phyloP scores from a whole-genome alignment of 2,888 invertebrate species.

The Apantesis nais region DNA sequence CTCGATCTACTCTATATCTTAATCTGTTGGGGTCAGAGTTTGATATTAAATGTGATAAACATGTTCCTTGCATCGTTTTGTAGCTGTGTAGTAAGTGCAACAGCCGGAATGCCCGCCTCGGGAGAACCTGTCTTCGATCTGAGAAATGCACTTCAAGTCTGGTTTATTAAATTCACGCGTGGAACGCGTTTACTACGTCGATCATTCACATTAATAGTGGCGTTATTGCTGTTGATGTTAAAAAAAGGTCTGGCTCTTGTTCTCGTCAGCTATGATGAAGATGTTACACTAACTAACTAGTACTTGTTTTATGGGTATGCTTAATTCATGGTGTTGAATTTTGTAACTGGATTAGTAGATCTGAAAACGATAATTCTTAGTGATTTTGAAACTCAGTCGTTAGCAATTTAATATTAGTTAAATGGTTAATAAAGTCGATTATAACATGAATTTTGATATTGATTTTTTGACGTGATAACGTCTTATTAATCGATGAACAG shows the following conservation, averaged over 20 bases:
- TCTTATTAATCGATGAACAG: background rate
- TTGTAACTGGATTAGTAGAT: background rate
- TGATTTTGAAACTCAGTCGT: background rate
- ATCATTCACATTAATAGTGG: conserved; percentile 54
- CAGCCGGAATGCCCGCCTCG: conserved; percentile 77
- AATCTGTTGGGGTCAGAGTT: conserved; percentile 63
- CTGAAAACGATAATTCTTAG: background rate
- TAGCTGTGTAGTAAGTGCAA: conserved; percentile 51
- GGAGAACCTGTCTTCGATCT: conserved; percentile 76
- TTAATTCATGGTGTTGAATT: background rate
- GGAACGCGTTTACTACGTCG: conserved; percentile 58
- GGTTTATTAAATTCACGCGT: conserved; percentile 73
- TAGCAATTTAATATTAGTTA: background rate
- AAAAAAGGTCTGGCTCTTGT: conserved; percentile 24
- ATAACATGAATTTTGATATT: background rate
- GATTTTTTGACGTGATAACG: background rate
- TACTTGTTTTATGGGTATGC: conserved; percentile 16
- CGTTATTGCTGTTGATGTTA: conserved; percentile 38
- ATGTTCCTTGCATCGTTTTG: conserved; percentile 50
- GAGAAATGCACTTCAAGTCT: conserved; percentile 71
- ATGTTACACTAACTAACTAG: background rate
- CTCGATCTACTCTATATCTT: conserved; percentile 62
- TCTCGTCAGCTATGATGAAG: conserved; percentile 15
- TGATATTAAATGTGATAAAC: conserved; percentile 33
- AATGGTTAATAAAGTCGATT: background rate